A percentile compares a stretch with the other conserved stretches of the same genome.
Conservation (phyloP, 1,140 invertebrate genomes). For the Drosophila sp. region DNA sequence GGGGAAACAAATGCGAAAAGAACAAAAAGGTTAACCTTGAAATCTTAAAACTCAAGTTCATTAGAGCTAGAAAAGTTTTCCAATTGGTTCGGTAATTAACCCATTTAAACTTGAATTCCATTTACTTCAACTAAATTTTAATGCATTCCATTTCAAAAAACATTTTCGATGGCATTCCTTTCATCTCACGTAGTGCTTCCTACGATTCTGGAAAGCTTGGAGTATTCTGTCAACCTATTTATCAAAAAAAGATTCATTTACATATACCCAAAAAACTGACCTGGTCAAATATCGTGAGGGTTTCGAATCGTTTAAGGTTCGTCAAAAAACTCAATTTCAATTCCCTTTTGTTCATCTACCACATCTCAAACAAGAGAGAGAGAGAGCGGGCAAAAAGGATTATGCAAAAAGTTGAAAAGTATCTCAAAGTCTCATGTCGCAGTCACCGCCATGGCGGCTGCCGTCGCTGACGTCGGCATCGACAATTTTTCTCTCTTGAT, state of each 20-base stretch:
- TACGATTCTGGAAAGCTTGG: too few species aligned
- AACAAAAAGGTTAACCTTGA: background rate
- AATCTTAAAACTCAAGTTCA: too few species aligned
- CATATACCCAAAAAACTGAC: background rate
- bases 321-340: conserved; percentile 11
- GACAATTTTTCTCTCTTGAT: conserved; percentile 66
- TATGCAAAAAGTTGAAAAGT: conserved; percentile 55
- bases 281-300: background rate
- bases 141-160: too few species aligned
- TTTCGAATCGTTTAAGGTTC: too few species aligned
- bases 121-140: too few species aligned
- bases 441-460: conserved; percentile 3
- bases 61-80: too few species aligned
- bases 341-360: conserved; percentile 16
- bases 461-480: conserved; percentile 5
- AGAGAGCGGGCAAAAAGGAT: background rate
- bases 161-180: too few species aligned
- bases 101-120: too few species aligned
- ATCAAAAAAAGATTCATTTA: too few species aligned
- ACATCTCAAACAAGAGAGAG: background rate
- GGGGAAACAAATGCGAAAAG: background rate
- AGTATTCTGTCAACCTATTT: too few species aligned
- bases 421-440: conserved; percentile 26
- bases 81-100: too few species aligned
- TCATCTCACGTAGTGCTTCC: too few species aligned